Percentiles rank a stretch among this genome's conserved stretches.
Conservation (phyloP, 2,888 invertebrate species). For the Scaptodrosophila latifasciaeformis region DNA sequence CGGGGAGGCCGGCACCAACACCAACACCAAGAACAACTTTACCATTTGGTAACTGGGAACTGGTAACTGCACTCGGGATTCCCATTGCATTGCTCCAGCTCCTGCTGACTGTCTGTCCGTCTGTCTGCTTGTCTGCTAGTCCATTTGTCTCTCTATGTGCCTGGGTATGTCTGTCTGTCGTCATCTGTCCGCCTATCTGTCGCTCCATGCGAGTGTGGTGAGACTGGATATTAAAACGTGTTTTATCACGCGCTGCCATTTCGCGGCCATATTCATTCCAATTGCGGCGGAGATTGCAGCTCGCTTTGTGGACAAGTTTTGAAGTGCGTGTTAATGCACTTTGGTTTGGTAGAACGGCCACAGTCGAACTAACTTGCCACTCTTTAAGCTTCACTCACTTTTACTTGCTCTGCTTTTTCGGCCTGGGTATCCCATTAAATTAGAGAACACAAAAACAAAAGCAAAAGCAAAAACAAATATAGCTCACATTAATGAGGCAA, state of each 20-base stretch:
- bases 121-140: background rate
- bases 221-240: slow-evolving; percentile 58
- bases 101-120: too few species aligned
- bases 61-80: slow-evolving; percentile 24
- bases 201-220: background rate
- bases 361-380: too few species aligned
- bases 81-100: slow-evolving; percentile 32
- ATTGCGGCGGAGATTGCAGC: slow-evolving; percentile 63
- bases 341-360: too few species aligned
- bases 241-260: slow-evolving; percentile 67
- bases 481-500: too few species aligned
- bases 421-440: too few species aligned
- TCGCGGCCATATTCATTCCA: slow-evolving; percentile 65
- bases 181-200: too few species aligned
- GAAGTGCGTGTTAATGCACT: slow-evolving; percentile 65
- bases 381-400: too few species aligned
- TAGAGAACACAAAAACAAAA: slow-evolving; percentile 13
- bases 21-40: slow-evolving; percentile 16
- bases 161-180: slow-evolving; percentile 5
- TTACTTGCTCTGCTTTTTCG: too few species aligned
- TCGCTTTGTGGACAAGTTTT: slow-evolving; percentile 32
- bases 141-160: slow-evolving; percentile 1
- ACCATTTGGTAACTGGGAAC: slow-evolving; percentile 21
- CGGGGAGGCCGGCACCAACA: slow-evolving; percentile 24
- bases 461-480: slow-evolving; percentile 5